These are phyloP conservation scores for Palloptera scutellata DNA, from an alignment of 2,888 invertebrate species.

Conservation along the genomic window DNA sequence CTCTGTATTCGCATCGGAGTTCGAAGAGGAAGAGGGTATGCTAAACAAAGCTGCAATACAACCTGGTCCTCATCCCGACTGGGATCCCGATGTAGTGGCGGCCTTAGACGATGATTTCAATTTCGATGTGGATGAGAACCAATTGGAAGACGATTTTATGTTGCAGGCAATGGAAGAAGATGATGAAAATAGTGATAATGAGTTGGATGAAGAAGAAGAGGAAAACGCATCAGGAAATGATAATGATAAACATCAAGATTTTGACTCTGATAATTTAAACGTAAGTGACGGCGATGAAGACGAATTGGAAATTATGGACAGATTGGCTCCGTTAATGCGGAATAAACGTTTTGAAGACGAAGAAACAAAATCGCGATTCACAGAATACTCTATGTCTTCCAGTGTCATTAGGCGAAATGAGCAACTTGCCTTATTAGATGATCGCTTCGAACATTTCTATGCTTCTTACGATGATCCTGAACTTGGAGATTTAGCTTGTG, in stretches of 20 bases:
- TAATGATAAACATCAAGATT: slow-evolving; percentile 44
- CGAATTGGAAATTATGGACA: slow-evolving; percentile 64
- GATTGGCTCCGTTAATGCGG: slow-evolving; percentile 63
- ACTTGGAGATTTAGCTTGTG: slow-evolving; percentile 87
- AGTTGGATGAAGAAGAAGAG: slow-evolving; percentile 44
- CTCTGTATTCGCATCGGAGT: slow-evolving; percentile 85
- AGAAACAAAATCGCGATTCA: slow-evolving; percentile 88
- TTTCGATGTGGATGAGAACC: slow-evolving; percentile 81
- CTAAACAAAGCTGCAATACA: slow-evolving; percentile 61
- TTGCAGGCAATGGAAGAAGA: slow-evolving; percentile 70
- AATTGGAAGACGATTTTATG: slow-evolving; percentile 93
- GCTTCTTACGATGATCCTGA: slow-evolving; percentile 88
- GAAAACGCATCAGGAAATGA: slow-evolving; percentile 50
- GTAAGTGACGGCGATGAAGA: slow-evolving; percentile 64
- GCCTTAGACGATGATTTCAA: slow-evolving; percentile 94
- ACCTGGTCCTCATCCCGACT: slow-evolving; percentile 71
- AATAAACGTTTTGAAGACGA: slow-evolving; percentile 68
- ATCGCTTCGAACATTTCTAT: slow-evolving; percentile 87
- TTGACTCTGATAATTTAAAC: slow-evolving; percentile 51
- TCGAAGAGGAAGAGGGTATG: slow-evolving; percentile 83
- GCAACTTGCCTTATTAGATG: slow-evolving; percentile 82
- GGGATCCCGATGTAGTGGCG: slow-evolving; percentile 93
- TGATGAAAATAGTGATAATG: slow-evolving; percentile 46
- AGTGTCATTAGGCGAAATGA: slow-evolving; percentile 88
- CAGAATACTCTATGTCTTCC: slow-evolving; percentile 92